Evolutionary conservation across 2,797 vertebrate genomes (phyloP).

Genomic region (Champsocephalus gunnari): DNA sequence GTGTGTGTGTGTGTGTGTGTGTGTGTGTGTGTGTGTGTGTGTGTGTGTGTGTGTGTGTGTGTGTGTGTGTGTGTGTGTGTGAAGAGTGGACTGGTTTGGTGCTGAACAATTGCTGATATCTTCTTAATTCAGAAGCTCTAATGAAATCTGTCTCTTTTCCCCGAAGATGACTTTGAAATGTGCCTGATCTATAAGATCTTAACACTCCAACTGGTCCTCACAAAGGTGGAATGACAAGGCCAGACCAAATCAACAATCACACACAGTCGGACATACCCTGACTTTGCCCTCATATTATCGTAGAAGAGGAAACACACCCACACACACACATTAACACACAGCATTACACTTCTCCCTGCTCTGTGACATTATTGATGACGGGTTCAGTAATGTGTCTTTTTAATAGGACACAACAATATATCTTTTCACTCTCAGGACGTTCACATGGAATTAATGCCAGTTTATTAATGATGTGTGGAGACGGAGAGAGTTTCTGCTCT

Average conservation of each 20-base stretch:
- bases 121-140: too few species aligned
- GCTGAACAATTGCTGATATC: too few species aligned
- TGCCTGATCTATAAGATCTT: background rate
- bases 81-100: too few species aligned
- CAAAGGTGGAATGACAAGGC: background rate
- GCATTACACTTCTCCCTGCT: background rate
- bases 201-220: background rate
- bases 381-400: constrained; percentile 55
- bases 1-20: too few species aligned
- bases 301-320: background rate
- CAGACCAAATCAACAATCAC: background rate
- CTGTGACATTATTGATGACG: constrained; percentile 43
- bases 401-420: constrained; percentile 53
- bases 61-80: too few species aligned
- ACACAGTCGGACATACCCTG: background rate
- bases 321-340: background rate
- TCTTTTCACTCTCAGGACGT: constrained; percentile 49
- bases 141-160: too few species aligned
- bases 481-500: constrained; percentile 17
- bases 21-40: too few species aligned
- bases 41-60: too few species aligned
- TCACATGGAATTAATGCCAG: constrained; percentile 54
- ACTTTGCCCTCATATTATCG: background rate
- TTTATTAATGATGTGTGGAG: constrained; percentile 44
- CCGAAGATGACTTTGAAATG: too few species aligned